These are phyloP conservation scores for Cirrhinus molitorella DNA, from an alignment of 2,797 vertebrate species.

Conservation along the genomic window DNA sequence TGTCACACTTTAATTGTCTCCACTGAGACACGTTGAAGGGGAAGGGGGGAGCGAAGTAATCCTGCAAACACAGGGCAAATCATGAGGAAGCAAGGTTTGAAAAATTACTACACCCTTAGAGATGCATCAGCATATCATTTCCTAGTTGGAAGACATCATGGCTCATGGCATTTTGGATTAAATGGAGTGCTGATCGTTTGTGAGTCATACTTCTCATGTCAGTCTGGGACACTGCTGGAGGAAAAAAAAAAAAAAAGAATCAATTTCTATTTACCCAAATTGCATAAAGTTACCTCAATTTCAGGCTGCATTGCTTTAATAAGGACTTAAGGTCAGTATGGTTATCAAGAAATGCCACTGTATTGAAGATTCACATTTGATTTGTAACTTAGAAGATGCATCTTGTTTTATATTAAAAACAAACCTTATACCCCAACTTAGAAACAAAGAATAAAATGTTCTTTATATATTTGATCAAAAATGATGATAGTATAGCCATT, in stretches of 20 bases:
- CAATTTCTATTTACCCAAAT: conserved; percentile 56
- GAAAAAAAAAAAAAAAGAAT: conserved; percentile 34
- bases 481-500: no score
- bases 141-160: conserved; percentile 63
- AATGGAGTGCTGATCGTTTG: conserved; percentile 56
- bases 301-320: conserved; percentile 9
- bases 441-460: neutral
- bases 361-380: neutral
- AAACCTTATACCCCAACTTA: neutral
- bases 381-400: neutral
- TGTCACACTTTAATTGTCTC: conserved; percentile 83
- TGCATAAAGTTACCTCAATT: conserved; percentile 38
- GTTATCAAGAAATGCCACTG: conserved; percentile 4
- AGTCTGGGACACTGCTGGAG: conserved; percentile 33
- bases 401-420: neutral
- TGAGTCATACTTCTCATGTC: conserved; percentile 44
- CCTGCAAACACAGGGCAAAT: conserved; percentile 67
- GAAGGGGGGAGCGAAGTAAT: conserved; percentile 59
- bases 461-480: no score
- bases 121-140: conserved; percentile 57
- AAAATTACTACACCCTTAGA: conserved; percentile 62
- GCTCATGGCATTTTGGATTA: conserved; percentile 59
- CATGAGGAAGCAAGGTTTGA: conserved; percentile 59
- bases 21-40: conserved; percentile 66
- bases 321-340: conserved; percentile 19